Conservation (phyloP, 1,140 invertebrate genomes). For the Musca vetustissima region DNA sequence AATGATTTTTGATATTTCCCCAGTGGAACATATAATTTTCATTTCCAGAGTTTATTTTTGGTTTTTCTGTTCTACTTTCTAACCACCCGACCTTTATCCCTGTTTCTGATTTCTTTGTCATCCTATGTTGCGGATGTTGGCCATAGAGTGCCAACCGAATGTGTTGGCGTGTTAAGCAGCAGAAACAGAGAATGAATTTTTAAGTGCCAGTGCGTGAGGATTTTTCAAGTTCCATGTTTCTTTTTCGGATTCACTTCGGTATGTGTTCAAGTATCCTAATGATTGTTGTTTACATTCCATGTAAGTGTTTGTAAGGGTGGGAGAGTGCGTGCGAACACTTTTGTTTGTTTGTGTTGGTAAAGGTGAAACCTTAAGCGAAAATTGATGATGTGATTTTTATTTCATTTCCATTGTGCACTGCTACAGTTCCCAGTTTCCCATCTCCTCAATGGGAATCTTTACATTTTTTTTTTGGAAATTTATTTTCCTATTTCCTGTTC, state of each 20-base stretch:
- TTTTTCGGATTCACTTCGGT: not conserved
- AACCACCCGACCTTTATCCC: too few species aligned
- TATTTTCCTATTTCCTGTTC: too few species aligned
- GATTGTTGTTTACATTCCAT: constrained; percentile 1
- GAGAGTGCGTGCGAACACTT: constrained; percentile 8
- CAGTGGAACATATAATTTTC: constrained; percentile 7
- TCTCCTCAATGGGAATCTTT: too few species aligned
- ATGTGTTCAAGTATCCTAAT: not conserved
- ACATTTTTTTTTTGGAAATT: too few species aligned
- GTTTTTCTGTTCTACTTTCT: not conserved
- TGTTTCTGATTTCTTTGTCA: not conserved
- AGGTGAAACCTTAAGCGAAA: constrained; percentile 33
- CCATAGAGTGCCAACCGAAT: too few species aligned
- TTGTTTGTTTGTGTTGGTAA: constrained; percentile 1
- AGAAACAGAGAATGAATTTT: too few species aligned
- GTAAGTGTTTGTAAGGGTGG: not conserved
- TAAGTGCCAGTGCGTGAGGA: too few species aligned
- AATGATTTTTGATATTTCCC: constrained; percentile 15
- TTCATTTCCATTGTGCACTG: not conserved
- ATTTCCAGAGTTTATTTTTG: not conserved
- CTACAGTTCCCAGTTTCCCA: too few species aligned
- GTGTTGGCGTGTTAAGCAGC: too few species aligned
- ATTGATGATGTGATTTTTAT: constrained; percentile 37
- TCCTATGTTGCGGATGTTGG: not conserved
- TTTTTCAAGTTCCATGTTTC: not conserved